Evolutionary conservation across 1,140 invertebrate genomes (phyloP).

Genomic region (Bradysia coprophila): DNA sequence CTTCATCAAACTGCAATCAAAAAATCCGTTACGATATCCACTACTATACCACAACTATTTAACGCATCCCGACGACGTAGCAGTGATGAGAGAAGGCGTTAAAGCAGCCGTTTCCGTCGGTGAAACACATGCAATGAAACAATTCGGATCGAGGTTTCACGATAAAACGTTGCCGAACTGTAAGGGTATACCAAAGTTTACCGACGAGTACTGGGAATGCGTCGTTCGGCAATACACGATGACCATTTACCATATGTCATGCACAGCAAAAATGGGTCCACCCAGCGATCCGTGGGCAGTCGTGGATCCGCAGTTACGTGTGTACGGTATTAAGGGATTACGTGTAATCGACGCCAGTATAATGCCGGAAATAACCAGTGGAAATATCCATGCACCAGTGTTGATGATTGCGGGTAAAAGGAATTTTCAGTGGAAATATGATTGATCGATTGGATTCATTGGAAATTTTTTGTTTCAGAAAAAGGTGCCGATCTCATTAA

Average conservation of each 20-base stretch:
- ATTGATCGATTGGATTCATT: too few relatives aligned
- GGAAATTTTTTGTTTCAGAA: too few relatives aligned
- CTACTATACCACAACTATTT: constrained; percentile 79
- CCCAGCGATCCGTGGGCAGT: constrained; percentile 55
- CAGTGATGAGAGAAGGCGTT: constrained; percentile 62
- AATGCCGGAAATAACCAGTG: constrained; percentile 46
- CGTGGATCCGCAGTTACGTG: constrained; percentile 57
- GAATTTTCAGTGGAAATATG: too few relatives aligned
- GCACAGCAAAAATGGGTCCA: constrained; percentile 73
- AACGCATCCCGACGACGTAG: constrained; percentile 59
- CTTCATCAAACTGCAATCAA: constrained; percentile 48
- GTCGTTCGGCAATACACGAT: constrained; percentile 60
- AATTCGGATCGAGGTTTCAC: constrained; percentile 57
- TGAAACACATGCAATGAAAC: constrained; percentile 47
- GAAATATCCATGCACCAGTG: constrained; percentile 69
- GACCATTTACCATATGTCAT: constrained; percentile 74
- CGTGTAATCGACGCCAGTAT: constrained; percentile 65
- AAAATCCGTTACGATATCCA: constrained; percentile 70
- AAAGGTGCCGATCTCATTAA: constrained; percentile 79
- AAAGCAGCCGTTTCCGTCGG: constrained; percentile 67
- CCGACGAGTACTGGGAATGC: constrained; percentile 74
- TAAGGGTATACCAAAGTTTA: constrained; percentile 49
- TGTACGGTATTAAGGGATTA: constrained; percentile 53
- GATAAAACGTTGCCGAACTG: constrained; percentile 55
- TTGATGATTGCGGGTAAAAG: constrained; percentile 96